These are phyloP conservation scores for Papilio xuthus DNA, from an alignment of 1,140 invertebrate genomes.

Conservation along the genomic window DNA sequence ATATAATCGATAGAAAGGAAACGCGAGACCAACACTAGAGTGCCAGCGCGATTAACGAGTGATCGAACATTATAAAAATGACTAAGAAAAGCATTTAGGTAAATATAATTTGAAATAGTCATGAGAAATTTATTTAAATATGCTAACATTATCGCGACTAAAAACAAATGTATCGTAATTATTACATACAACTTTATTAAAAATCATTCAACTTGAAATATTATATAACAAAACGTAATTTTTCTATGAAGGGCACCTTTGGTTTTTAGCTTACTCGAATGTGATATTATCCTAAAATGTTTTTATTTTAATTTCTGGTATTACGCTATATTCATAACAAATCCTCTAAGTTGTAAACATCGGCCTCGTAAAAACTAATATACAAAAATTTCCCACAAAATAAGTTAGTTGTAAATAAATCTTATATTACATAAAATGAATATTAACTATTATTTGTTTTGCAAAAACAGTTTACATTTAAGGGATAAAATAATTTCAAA, in stretches of 20 bases:
- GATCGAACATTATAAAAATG: slow-evolving; percentile 78
- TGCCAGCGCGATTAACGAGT: slow-evolving; percentile 80
- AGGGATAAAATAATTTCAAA: slow-evolving; percentile 65
- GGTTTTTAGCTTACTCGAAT: slow-evolving; percentile 83
- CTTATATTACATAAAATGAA: slow-evolving; percentile 77
- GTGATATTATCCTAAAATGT: slow-evolving; percentile 79
- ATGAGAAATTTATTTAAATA: slow-evolving; percentile 79
- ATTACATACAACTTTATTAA: slow-evolving; percentile 80
- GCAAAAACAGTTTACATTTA: slow-evolving; percentile 62
- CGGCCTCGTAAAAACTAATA: slow-evolving; percentile 73
- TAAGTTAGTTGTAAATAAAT: slow-evolving; percentile 81
- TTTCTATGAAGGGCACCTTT: slow-evolving; percentile 83
- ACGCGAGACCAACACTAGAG: slow-evolving; percentile 78
- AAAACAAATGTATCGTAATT: slow-evolving; percentile 78
- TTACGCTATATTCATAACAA: slow-evolving; percentile 77
- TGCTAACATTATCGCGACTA: slow-evolving; percentile 78
- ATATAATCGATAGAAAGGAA: slow-evolving; percentile 72
- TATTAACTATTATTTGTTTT: slow-evolving; percentile 59
- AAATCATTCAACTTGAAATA: slow-evolving; percentile 81
- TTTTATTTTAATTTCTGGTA: slow-evolving; percentile 70
- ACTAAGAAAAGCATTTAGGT: slow-evolving; percentile 79
- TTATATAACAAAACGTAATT: slow-evolving; percentile 81
- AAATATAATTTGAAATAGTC: slow-evolving; percentile 81
- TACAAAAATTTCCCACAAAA: slow-evolving; percentile 67
- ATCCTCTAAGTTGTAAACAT: slow-evolving; percentile 74